Conservation (phyloP, 2,113 vertebrate species). For the Thinocorus orbignyianus region DNA sequence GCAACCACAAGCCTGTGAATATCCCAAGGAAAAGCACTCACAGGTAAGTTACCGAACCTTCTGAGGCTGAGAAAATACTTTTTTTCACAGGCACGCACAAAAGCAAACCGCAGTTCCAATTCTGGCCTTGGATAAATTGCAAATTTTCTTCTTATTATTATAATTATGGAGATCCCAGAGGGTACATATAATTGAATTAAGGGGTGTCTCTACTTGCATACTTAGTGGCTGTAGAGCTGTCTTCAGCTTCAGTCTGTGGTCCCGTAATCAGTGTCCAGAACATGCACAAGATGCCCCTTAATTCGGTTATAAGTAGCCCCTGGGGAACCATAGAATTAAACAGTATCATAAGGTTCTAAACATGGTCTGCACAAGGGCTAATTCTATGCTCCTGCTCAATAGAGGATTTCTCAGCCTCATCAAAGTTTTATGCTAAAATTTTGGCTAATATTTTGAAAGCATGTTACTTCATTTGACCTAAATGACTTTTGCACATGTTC, state of each 20-base stretch:
- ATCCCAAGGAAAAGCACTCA: neutral
- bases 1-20: neutral
- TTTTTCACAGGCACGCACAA: neutral
- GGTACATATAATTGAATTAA: constrained; percentile 61
- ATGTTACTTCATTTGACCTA: constrained; percentile 66
- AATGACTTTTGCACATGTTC: constrained; percentile 68
- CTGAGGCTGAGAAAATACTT: neutral
- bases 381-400: neutral
- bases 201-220: constrained; percentile 56
- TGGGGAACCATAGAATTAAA: constrained; percentile 59
- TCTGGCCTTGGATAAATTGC: constrained; percentile 30
- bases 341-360: constrained; percentile 65
- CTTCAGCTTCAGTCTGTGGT: constrained; percentile 62
- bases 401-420: constrained; percentile 62
- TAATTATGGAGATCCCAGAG: constrained; percentile 43
- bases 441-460: constrained; percentile 69
- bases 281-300: constrained; percentile 55
- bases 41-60: neutral
- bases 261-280: constrained; percentile 59
- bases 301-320: constrained; percentile 61
- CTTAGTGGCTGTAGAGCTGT: constrained; percentile 55
- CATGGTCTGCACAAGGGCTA: constrained; percentile 21
- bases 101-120: neutral
- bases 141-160: constrained; percentile 30
- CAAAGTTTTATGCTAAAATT: constrained; percentile 68